A percentile compares a stretch with the other conserved stretches of the same genome.
phyloP scores from a whole-genome alignment of 2,113 vertebrate genomes.

The Cardinalis cardinalis region DNA sequence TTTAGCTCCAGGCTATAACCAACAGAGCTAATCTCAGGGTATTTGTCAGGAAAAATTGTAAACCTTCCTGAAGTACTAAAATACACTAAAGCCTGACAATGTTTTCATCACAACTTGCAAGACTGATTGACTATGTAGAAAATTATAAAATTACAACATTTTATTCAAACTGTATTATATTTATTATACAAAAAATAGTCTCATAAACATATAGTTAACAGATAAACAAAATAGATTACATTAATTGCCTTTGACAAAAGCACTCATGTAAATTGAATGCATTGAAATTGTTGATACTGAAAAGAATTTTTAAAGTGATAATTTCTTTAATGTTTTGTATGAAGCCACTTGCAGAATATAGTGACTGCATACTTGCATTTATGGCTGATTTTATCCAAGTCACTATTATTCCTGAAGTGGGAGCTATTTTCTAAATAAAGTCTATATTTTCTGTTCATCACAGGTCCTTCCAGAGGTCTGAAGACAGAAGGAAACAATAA shows the following conservation, averaged over 20 bases:
- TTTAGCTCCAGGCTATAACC: not conserved
- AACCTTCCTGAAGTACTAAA: not conserved
- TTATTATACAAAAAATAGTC: not conserved
- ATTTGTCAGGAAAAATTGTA: not conserved
- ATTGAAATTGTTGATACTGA: constrained; percentile 41
- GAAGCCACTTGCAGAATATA: not conserved
- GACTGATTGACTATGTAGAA: not conserved
- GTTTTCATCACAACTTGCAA: not conserved
- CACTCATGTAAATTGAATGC: constrained; percentile 36
- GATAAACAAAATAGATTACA: constrained; percentile 27
- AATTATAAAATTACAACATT: not conserved
- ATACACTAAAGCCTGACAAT: not conserved
- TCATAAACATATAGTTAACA: constrained; percentile 20
- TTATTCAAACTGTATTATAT: not conserved
- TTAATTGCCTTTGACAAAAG: constrained; percentile 46
- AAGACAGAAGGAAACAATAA: not conserved
- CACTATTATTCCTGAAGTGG: not conserved
- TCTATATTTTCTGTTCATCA: not conserved
- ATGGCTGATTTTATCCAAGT: not conserved
- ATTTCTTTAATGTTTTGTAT: constrained; percentile 38
- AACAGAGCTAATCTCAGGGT: not conserved
- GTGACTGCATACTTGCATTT: not conserved
- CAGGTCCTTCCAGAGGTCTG: not conserved
- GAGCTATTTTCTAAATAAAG: constrained; percentile 30
- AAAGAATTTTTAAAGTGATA: not conserved